Evolutionary conservation across 1,140 invertebrate species (phyloP), one percentile per base, ranked within the genome.

Genomic region (Polypedilum vanderplanki): DNA sequence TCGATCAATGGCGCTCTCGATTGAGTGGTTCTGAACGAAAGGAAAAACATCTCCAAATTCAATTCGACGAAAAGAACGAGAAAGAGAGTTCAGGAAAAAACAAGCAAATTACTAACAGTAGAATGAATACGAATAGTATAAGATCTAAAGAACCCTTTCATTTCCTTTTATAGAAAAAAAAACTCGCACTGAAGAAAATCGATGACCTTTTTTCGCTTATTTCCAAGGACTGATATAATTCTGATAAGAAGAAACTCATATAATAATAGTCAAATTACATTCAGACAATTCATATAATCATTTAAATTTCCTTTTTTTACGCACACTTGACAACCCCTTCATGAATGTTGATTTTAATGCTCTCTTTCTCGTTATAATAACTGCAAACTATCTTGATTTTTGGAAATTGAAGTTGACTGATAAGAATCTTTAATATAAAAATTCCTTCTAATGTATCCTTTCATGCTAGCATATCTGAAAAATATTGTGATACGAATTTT

Each of bases 291-390:
- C 24, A 15, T 57, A 57, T 15, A 57, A 57, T 57, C 46, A 57
- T 57, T 57, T 57, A 57, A 57, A 57, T 57, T 57, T 57, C 46
- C 46, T 57, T 12, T 17, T 15, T 15, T 17, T 3, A 12, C 46
- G 46, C 18, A 70, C 65, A 22, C 65, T 22, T 18, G 20, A 70
- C 65, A 18, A 5, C 20, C 24, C 65, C 17, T 22, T 22, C 17
- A 70, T 70, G 18, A 70, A 70, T 70, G 65, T 20, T 33, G 17
- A 70, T 70, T 70, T 70, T 70, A 70, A 70, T 70, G 18, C 9
- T 70, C 17, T 70, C 18, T n/a, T 20, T 70, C 17, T 70, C 18
- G 65, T 70, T 20, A 20, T 22, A 70, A 70, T 70, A 22, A 70
- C 65, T 70, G 65, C 9, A 70, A 33, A 70, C 65, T 70, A 70